Evolutionary conservation across 2,888 invertebrate species (phyloP).

Genomic region (Plagodis pulveraria): DNA sequence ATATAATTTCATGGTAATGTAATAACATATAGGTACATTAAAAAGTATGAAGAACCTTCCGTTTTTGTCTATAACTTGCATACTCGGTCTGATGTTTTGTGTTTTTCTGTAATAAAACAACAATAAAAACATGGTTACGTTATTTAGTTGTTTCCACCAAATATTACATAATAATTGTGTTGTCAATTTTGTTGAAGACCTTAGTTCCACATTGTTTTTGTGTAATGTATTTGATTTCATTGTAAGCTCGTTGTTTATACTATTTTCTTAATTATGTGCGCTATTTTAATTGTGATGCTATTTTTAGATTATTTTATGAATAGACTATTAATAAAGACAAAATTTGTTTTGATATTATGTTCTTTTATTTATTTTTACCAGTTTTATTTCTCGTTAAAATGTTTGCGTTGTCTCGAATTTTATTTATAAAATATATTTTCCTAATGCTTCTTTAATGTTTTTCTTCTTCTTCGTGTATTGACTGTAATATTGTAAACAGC

Average conservation of each 20-base stretch:
- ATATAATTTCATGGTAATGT: too few relatives aligned
- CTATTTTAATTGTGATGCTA: conserved; percentile 77
- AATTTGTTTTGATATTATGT: conserved; percentile 61
- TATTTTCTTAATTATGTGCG: conserved; percentile 56
- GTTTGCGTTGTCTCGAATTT: background rate
- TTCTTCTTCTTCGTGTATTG: conserved; percentile 1
- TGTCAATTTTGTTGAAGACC: conserved; percentile 36
- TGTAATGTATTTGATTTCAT: conserved; percentile 16
- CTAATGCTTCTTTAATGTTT: background rate
- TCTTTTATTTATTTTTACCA: conserved; percentile 54
- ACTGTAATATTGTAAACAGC: background rate
- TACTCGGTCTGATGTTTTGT: too few relatives aligned
- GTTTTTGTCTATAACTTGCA: too few relatives aligned
- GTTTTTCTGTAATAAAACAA: too few relatives aligned
- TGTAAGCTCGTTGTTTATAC: background rate
- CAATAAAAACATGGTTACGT: background rate
- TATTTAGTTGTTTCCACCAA: too few relatives aligned
- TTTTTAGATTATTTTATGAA: conserved; percentile 78
- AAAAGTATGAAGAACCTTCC: too few relatives aligned
- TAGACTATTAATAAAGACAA: conserved; percentile 80
- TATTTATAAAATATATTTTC: background rate
- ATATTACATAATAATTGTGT: background rate
- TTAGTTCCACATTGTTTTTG: conserved; percentile 41
- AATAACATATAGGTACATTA: too few relatives aligned
- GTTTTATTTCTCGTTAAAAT: conserved; percentile 37